Conservation (phyloP, 2,888 invertebrate species). For the Seira sanloemensis region DNA sequence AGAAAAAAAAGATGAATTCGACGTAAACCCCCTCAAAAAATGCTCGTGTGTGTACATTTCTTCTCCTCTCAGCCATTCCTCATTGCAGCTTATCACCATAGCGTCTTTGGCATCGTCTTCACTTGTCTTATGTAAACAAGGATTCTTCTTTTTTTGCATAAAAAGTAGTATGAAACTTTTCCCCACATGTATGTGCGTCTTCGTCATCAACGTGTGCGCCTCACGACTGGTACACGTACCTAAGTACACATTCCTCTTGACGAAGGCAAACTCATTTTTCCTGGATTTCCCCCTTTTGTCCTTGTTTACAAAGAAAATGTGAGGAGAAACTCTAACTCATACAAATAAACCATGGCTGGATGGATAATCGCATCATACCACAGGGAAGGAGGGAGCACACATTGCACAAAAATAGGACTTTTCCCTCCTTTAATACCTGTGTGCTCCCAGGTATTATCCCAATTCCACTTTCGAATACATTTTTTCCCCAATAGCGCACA, state of each 20-base stretch:
- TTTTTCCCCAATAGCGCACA: no score
- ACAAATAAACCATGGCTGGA: not conserved
- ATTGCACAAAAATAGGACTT: no score
- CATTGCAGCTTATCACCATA: not conserved
- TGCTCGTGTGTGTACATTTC: not conserved
- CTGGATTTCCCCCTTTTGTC: not conserved
- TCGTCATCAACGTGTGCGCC: not conserved
- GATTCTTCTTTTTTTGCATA: constrained; percentile 25
- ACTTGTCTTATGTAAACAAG: constrained; percentile 47
- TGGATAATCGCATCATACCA: not conserved
- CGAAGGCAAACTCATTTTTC: not conserved
- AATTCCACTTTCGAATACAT: no score
- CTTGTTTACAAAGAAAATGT: not conserved
- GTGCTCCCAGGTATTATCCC: no score
- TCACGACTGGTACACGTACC: not conserved
- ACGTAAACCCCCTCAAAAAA: not conserved
- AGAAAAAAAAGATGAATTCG: not conserved
- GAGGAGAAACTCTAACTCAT: not conserved
- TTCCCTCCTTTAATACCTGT: not conserved
- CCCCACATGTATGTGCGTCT: not conserved
- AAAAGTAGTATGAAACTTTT: not conserved
- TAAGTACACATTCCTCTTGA: not conserved
- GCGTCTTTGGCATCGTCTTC: constrained; percentile 22
- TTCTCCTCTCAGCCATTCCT: not conserved
- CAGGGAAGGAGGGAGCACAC: not conserved